Evolutionary conservation across 35 echinoderm and acorn worm species (phyloP).

Genomic region (Apostichopus californicus): DNA sequence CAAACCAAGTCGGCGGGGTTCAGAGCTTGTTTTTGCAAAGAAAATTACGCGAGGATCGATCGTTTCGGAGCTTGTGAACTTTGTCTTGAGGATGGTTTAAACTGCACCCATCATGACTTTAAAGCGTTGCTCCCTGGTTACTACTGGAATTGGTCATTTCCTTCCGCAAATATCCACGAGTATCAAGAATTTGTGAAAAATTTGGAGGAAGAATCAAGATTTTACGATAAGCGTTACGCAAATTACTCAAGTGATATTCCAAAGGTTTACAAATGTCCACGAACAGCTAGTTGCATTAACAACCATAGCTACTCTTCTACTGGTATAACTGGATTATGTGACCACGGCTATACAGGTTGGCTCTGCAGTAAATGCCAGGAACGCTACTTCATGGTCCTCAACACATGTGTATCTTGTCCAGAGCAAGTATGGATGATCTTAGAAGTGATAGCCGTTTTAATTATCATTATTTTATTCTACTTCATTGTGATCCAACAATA

Average conservation of each 20-base stretch:
- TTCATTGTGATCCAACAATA: background rate
- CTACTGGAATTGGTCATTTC: slow-evolving; percentile 29
- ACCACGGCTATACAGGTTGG: background rate
- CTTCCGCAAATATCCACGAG: background rate
- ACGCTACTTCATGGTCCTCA: background rate
- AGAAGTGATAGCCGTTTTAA: background rate
- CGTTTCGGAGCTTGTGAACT: slow-evolving; percentile 2
- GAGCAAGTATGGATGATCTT: background rate
- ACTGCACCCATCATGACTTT: slow-evolving; percentile 4
- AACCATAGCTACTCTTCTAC: background rate
- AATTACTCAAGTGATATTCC: slow-evolving; percentile 9
- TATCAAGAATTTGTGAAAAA: background rate
- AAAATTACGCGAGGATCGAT: background rate
- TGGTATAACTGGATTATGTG: background rate
- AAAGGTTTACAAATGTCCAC: background rate
- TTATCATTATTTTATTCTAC: background rate
- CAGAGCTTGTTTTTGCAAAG: background rate
- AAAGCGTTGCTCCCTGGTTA: slow-evolving; percentile 10
- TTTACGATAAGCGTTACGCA: background rate
- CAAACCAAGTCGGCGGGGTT: background rate
- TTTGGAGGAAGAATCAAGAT: background rate
- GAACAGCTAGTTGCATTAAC: background rate
- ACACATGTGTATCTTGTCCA: background rate
- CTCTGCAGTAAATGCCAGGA: slow-evolving; percentile 1
- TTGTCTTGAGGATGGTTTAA: background rate